Conservation (phyloP, 2,888 invertebrate species). For the Chymomyza fuscimana region DNA sequence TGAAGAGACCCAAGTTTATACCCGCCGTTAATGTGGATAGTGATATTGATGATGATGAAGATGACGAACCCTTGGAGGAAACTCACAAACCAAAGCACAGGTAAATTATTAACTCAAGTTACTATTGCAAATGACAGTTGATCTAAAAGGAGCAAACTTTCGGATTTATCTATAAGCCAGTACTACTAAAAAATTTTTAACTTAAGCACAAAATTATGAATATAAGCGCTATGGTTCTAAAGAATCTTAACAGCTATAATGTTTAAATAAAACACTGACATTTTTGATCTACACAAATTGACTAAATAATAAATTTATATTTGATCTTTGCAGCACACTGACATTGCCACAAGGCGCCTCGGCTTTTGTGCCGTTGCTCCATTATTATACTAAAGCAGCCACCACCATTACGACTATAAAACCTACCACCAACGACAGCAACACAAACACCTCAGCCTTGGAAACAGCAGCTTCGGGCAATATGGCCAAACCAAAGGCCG, state of each 20-base stretch:
- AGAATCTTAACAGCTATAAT: no score
- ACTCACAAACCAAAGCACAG: conserved; percentile 58
- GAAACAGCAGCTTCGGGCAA: conserved; percentile 2
- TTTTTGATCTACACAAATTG: background rate
- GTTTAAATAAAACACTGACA: background rate
- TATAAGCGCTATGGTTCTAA: no score
- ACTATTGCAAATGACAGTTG: no score
- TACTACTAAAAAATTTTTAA: no score
- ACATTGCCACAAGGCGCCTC: conserved; percentile 54
- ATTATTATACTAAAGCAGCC: conserved; percentile 25
- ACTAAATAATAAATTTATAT: background rate
- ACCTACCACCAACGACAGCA: conserved; percentile 23
- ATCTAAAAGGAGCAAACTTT: no score
- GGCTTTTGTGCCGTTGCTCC: conserved; percentile 55
- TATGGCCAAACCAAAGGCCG: conserved; percentile 47
- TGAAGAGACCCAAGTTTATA: conserved; percentile 74
- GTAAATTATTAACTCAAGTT: conserved; percentile 24
- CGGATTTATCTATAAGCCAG: background rate
- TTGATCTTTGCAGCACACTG: conserved; percentile 42
- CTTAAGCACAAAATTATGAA: no score
- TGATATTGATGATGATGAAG: conserved; percentile 57
- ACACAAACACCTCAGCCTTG: conserved; percentile 62
- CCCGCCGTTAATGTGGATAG: conserved; percentile 62
- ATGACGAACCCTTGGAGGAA: conserved; percentile 30
- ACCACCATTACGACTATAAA: background rate